Evolutionary conservation across 2,797 vertebrate genomes (phyloP), one percentile per base, ranked within the genome.

Genomic region (Melanotaenia pygmaea): DNA sequence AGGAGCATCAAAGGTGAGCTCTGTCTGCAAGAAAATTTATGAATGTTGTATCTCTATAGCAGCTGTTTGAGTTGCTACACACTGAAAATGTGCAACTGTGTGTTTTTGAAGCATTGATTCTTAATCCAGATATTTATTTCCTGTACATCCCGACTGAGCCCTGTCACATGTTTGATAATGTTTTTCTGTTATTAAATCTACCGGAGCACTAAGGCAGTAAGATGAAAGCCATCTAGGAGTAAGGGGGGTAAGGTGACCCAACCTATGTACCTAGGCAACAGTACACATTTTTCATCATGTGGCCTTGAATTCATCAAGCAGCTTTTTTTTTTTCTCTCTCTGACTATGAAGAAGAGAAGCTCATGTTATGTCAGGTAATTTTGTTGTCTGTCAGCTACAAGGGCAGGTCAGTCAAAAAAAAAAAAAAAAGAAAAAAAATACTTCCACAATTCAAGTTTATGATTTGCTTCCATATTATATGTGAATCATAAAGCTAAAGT

Each of bases 61-160:
- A 59, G 14, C 22, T 54, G 22, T 59, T 64, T 59, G 18, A 22
- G 22, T 40, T 47, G 10, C n/a, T 54, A 54, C 67, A 45, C 9
- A n/a, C 34, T 58, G 37, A 30, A 24, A 56, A 32, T 14, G 10
- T 20, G 61, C 47, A 79, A 43, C 54, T 59, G 32, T 10, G 10
- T 24, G 1, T 35, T 59, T 54, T 59, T 56, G 50, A 10, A 60
- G 14, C 1, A 2, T 11, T 54, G 40, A 35, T 1, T 58, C 57
- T 57, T 71, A 56, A 58, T 58, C 54, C 57, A 47, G n/a, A 34
- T 47, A 30, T 59, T 20, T 45, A 45, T 26, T 67, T 30, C 54
- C 28, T 59, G 54, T 2, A 67, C 65, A 58, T 10, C 7, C 54
- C 58, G 37, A 45, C 14, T 58, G 37, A 67, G 12, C 26, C 57